Evolutionary conservation across 1,140 invertebrate genomes (phyloP).

Genomic region (Sipha flava): DNA sequence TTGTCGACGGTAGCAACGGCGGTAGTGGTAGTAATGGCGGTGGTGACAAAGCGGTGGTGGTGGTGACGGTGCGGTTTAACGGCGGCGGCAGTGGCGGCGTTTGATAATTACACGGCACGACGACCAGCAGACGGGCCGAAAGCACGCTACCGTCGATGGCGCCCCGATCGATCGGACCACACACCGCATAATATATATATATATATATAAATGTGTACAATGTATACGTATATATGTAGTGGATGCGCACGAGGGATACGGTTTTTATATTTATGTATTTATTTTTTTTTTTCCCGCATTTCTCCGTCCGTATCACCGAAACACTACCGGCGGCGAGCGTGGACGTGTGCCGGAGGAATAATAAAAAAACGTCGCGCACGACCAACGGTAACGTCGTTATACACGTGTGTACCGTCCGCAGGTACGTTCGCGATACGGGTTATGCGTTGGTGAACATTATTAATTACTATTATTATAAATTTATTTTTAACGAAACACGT

Average conservation of each 20-base stretch:
- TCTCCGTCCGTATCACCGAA: neutral
- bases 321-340: neutral
- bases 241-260: neutral
- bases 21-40: neutral
- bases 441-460: too few species aligned
- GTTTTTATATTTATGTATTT: neutral
- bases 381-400: neutral
- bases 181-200: neutral
- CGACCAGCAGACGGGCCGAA: slow-evolving; percentile 27
- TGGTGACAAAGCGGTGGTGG: neutral
- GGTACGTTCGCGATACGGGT: too few species aligned
- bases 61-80: neutral
- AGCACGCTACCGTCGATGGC: slow-evolving; percentile 30
- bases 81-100: slow-evolving; percentile 7
- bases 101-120: slow-evolving; percentile 32
- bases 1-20: neutral
- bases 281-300: neutral
- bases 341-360: neutral
- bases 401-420: too few species aligned
- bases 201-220: neutral
- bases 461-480: too few species aligned
- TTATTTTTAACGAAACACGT: too few species aligned
- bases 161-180: slow-evolving; percentile 31
- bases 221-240: too few species aligned
- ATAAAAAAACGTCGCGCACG: neutral